Percentiles rank a stretch among this genome's conserved stretches.
Evolutionary conservation across 2,113 vertebrate species (phyloP).

Genomic region (Galeopterus variegatus): DNA sequence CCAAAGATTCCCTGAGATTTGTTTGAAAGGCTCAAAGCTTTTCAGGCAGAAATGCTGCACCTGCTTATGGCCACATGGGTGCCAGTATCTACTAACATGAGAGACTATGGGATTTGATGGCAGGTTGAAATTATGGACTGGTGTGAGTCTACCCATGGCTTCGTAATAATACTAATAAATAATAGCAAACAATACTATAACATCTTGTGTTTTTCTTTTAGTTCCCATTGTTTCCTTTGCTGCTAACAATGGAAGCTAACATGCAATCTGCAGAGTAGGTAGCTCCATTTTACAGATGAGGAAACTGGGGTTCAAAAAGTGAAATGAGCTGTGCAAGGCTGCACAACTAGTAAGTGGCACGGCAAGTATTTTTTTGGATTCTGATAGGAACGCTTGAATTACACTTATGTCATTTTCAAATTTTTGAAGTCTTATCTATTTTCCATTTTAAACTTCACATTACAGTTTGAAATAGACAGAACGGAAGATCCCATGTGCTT

Average conservation of each 20-base stretch:
- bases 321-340: not conserved
- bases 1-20: not conserved
- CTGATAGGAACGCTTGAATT: not conserved
- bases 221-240: not conserved
- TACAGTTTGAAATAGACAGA: not conserved
- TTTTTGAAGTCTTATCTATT: not conserved
- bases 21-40: not conserved
- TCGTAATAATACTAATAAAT: not conserved
- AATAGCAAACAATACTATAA: not conserved
- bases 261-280: not conserved
- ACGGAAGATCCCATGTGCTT: not conserved
- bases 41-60: not conserved
- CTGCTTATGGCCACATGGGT: not conserved
- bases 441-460: not conserved
- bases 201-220: not conserved
- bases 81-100: not conserved
- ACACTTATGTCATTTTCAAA: not conserved
- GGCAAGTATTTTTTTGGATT: not conserved
- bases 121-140: not conserved
- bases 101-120: not conserved
- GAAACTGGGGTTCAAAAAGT: not conserved
- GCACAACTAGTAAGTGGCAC: too few relatives aligned
- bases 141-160: not conserved
- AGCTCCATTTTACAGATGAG: not conserved
- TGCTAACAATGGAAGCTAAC: not conserved